Evolutionary conservation across 64 coral and sea anemone genomes (phyloP), one percentile per base, ranked within the genome.

Genomic region (Platygyra sinensis): DNA sequence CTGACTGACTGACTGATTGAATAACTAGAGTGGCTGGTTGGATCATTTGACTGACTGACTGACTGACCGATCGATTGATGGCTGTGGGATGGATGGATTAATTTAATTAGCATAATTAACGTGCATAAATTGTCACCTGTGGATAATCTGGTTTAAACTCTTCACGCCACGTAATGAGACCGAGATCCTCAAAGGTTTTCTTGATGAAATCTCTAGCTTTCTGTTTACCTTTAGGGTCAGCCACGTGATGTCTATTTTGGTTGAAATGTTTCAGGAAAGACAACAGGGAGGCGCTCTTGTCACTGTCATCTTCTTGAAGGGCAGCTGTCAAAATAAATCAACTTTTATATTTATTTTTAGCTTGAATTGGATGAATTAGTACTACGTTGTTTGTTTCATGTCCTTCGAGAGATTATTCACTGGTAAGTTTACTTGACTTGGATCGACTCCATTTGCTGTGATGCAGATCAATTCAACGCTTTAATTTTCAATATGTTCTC

Each of bases 171-270:
- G 94, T 90, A 12, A 36, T 52, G 18, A 92, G 84, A 8, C 94
- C 90, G 18, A 88, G 88, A 24, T 93, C 80, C 38, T 93, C 62
- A 46, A 96, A 91, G n/a, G 73, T 89, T 51, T 83, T 30, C 10
- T 28, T 52, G 64, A 96, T 92, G 25, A 96, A 93, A 14, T 89
- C 64, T 60, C 90, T 74, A 12, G 73, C 94, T 89, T 63, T 93
- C 59, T 84, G 52, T 71, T 96, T 96, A 12, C 72, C 90, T 50
- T 77, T 42, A 9, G 59, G 87, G 15, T 94, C 89, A 18, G 55
- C 71, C 59, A 94, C 87, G 50, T 94, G 92, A 69, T 94, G 92
- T 17, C 92, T 87, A 46, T 67, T 86, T 0, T 65, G 30, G 32
- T 86, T 89, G 63, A 94, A 94, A 89, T 94, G 92, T 30, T 36